Evolutionary conservation across 2,888 invertebrate species (phyloP), one percentile per base, ranked within the genome.

Genomic region (Rhagophthalmus giganteus): DNA sequence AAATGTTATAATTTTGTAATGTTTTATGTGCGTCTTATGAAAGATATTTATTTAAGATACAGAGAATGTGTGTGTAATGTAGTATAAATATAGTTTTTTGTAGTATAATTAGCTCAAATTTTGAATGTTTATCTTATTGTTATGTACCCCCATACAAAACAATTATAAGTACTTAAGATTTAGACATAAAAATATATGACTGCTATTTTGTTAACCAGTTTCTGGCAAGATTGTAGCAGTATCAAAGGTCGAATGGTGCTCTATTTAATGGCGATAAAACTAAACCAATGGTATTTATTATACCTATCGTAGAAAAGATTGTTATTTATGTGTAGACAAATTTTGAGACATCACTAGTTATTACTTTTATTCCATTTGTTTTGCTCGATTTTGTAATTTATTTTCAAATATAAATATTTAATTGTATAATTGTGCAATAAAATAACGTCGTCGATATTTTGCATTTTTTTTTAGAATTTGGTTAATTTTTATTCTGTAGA

Each of bases 1-100:
- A 65, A 65, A 64, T 64, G 63, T 62, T 63, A 40, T 60, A 64
- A 58, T 65, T 65, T 65, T 64, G 64, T 62, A 61, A 57, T 57
- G 55, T 58, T 40, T 51, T 51, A 40, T 39, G 37, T 20, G 7
- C 7, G 20, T 20, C 7, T 20, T 3, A 5, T 20, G 20, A 7
- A 20, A 20, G 7, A 20, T 7, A 20, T 20, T 3, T 20, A 42
- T 39, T 51, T 40, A 46, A 47, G 56, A 53, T 60, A 54, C 47
- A 54, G 47, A 55, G 40, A 2, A 4, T 39, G 49, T 60, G 58
- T 62, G 52, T 20, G 7, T 3, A 20, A 20, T 20, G 20, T 7
- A 42, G 55, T 31, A 41, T 52, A 53, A 11, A 27, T 28, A 33
- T 42, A 33, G 38, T 39, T 39, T 28, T 28, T 9, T 37, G 32